These are phyloP conservation scores for Echinops telfairi DNA, from an alignment of 2,113 vertebrate genomes.

Conservation along the genomic window DNA sequence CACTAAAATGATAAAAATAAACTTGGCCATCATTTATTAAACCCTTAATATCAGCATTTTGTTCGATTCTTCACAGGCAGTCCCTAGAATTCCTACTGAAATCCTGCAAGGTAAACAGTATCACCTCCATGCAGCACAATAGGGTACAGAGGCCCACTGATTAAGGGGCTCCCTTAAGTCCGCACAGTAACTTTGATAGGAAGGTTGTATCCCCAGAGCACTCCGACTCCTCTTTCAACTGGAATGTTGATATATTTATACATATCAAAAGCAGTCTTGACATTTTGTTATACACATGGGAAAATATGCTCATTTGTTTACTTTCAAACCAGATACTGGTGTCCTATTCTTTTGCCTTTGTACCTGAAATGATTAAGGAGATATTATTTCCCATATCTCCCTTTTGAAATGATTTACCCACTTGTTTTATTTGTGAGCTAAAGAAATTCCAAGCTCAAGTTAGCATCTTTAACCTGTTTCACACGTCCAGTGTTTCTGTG, in stretches of 20 bases:
- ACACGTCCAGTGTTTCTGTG: not conserved
- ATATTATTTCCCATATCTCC: not conserved
- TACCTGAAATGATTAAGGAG: slow-evolving; percentile 1
- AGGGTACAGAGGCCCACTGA: not conserved
- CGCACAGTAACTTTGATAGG: not conserved
- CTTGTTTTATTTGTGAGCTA: slow-evolving; percentile 15
- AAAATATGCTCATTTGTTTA: not conserved
- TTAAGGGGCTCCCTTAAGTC: not conserved
- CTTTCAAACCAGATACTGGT: not conserved
- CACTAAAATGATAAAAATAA: too few relatives aligned
- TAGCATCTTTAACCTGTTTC: not conserved
- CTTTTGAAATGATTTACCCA: not conserved
- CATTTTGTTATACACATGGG: not conserved
- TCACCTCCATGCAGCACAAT: not conserved
- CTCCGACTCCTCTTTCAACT: not conserved
- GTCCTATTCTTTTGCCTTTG: not conserved
- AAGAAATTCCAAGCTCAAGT: slow-evolving; percentile 16
- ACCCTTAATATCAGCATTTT: not conserved
- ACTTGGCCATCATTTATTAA: slow-evolving; percentile 12
- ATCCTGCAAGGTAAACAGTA: not conserved
- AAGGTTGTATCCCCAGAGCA: slow-evolving; percentile 19
- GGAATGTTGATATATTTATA: not conserved
- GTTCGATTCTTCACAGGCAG: not conserved
- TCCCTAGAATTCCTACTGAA: not conserved
- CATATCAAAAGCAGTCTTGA: slow-evolving; percentile 8